Base-by-base conservation (phyloP, 1,140 invertebrate genomes). In the Drosophila setifemur region DNA sequence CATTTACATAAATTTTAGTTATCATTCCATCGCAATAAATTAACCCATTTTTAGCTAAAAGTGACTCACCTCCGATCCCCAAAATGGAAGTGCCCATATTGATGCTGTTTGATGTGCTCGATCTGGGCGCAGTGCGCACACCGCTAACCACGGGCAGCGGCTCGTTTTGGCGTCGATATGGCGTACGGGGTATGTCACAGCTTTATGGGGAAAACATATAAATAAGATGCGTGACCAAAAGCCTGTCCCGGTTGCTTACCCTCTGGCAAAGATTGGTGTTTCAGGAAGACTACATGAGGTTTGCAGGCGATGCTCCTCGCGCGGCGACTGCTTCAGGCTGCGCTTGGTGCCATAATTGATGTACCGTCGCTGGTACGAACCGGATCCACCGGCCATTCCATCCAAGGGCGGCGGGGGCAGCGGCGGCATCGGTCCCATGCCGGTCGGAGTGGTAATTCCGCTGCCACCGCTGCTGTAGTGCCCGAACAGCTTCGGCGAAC, bases 251-350 rank as follows among this genome's bases (percentile, higher is more conserved):
- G 9, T 6, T 28, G 6, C 60, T 61, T 31, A 90, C 89, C 95
- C 95, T 68, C 95, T 92, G 7, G 95, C 95, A 89, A 96, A 96
- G 23, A 96, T 95, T 3, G 95, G 95, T 6, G 95, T 96, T 91
- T 96, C 95, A 4, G 95, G 95, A 35, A 96, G 91, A 73, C 95
- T 96, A 73, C 95, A 95, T 2, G 95, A 96, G 1, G 95, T 96
- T 89, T 96, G 95, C 90, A 96, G 92, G 21, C 94, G 92, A 48
- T 91, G 90, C 58, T 91, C 91, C 60, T 92, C 91, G 21, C 93
- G 90, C 7, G 92, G 91, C 49, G 90, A 92, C 57, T 90, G 91
- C 44, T 88, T 89, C 26, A 88, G 52, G 42, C 83, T 89, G 28
- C 88, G 82, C 35, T 89, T 89, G 49, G 88, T 88, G 55, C 88